A percentile compares a stretch with the other conserved stretches of the same genome.
Evolutionary conservation across 2,888 invertebrate genomes (phyloP).

Genomic region (Drosophila buzzatii): DNA sequence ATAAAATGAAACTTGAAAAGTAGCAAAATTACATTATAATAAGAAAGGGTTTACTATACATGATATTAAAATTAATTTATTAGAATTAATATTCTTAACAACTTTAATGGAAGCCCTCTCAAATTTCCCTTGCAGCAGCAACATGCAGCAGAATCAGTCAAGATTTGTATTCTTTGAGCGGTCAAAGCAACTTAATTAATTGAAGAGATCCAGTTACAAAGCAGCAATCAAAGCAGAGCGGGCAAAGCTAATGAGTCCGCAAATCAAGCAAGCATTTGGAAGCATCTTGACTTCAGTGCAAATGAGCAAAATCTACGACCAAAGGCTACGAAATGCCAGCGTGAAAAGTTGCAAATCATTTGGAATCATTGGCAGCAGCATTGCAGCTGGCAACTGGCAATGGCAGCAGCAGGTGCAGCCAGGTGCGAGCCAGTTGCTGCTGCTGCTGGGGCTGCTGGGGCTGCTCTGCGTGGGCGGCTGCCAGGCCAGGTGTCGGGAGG

Average conservation of each 20-base stretch:
- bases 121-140: slow-evolving; percentile 14
- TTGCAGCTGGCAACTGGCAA: not conserved
- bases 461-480: slow-evolving; percentile 39
- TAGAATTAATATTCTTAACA: no score
- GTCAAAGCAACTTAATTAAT: slow-evolving; percentile 53
- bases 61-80: no score
- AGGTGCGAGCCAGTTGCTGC: slow-evolving; percentile 13
- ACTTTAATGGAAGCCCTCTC: not conserved
- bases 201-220: not conserved
- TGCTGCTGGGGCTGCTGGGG: slow-evolving; percentile 35
- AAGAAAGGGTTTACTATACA: not conserved
- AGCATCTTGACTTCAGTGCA: slow-evolving; percentile 31
- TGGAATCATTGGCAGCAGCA: slow-evolving; percentile 9
- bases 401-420: not conserved
- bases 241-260: slow-evolving; percentile 2
- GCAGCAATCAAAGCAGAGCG: slow-evolving; percentile 10
- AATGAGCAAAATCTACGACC: slow-evolving; percentile 30
- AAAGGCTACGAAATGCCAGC: slow-evolving; percentile 12
- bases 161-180: slow-evolving; percentile 18
- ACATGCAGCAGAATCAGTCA: slow-evolving; percentile 22
- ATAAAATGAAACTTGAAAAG: not conserved
- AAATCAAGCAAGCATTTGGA: not conserved
- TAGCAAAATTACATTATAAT: not conserved
- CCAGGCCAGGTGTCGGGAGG: slow-evolving; percentile 72
- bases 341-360: slow-evolving; percentile 25